These are phyloP conservation scores for Harpalus rufipes DNA, from an alignment of 2,888 invertebrate species.

Conservation along the genomic window DNA sequence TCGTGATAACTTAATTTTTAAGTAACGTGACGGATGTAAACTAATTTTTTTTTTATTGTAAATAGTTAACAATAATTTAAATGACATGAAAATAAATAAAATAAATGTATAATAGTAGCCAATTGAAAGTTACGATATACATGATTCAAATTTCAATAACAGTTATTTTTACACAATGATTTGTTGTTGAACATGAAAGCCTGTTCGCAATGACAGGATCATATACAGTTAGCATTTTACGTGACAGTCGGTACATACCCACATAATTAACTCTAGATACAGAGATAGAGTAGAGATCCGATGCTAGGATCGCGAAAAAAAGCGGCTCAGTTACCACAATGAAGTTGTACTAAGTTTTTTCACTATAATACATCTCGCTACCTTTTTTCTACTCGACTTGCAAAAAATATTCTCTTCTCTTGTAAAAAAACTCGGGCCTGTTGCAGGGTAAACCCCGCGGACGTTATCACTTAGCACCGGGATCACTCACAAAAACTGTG, in stretches of 20 bases:
- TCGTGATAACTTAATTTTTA: background rate
- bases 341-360: constrained; percentile 54
- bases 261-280: constrained; percentile 4
- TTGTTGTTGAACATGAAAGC: constrained; percentile 46
- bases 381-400: constrained; percentile 52
- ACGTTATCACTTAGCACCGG: constrained; percentile 48
- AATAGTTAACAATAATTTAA: constrained; percentile 30
- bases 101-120: constrained; percentile 39
- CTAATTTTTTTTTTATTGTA: background rate
- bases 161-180: constrained; percentile 15
- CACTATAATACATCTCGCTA: constrained; percentile 52
- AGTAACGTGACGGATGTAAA: background rate
- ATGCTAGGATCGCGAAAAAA: constrained; percentile 43
- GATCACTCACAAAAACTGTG: constrained; percentile 6
- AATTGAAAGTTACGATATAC: constrained; percentile 17
- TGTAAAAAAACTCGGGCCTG: constrained; percentile 58
- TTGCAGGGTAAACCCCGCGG: constrained; percentile 46
- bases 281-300: constrained; percentile 25
- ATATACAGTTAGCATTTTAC: constrained; percentile 34
- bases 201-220: background rate
- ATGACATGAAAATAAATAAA: constrained; percentile 12
- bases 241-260: constrained; percentile 34
- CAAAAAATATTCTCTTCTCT: constrained; percentile 56
- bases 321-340: constrained; percentile 33
- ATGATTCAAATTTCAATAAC: constrained; percentile 34